Conservation (phyloP, 2,888 invertebrate species). For the Ichneumoninae sp. region DNA sequence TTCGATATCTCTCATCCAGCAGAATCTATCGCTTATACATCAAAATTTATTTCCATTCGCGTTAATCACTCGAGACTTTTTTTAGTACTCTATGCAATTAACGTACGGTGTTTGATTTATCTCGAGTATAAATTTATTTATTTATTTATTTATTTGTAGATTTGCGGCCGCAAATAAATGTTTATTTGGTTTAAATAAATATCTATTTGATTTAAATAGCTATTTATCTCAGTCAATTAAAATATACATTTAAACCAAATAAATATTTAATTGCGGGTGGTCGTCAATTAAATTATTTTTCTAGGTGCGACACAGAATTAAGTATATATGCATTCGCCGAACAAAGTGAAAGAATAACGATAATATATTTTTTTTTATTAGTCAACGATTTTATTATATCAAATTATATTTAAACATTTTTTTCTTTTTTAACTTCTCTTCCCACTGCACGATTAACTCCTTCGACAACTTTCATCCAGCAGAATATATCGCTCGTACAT, state of each 20-base stretch:
- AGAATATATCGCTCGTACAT: conserved; percentile 29
- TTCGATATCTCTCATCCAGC: background rate
- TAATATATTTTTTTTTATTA: too few species aligned
- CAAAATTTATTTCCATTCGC: conserved; percentile 55
- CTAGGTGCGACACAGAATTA: too few species aligned
- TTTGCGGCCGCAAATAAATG: too few species aligned
- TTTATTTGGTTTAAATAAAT: too few species aligned
- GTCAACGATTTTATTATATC: too few species aligned
- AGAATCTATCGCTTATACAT: conserved; percentile 28
- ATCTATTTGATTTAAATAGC: too few species aligned
- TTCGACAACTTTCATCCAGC: background rate
- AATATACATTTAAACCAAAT: too few species aligned
- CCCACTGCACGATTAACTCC: background rate
- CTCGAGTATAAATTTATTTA: conserved; percentile 7
- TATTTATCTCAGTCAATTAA: too few species aligned
- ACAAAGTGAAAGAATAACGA: too few species aligned
- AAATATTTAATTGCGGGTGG: too few species aligned
- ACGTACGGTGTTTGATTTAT: conserved; percentile 23
- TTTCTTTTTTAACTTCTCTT: background rate
- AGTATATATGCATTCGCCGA: too few species aligned
- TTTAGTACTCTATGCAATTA: conserved; percentile 45
- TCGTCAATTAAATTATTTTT: too few species aligned
- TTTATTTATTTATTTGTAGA: background rate
- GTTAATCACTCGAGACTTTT: conserved; percentile 58
- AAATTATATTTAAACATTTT: background rate